These are phyloP conservation scores for Lates calcarifer DNA, from an alignment of 2,113 vertebrate species.

Conservation along the genomic window DNA sequence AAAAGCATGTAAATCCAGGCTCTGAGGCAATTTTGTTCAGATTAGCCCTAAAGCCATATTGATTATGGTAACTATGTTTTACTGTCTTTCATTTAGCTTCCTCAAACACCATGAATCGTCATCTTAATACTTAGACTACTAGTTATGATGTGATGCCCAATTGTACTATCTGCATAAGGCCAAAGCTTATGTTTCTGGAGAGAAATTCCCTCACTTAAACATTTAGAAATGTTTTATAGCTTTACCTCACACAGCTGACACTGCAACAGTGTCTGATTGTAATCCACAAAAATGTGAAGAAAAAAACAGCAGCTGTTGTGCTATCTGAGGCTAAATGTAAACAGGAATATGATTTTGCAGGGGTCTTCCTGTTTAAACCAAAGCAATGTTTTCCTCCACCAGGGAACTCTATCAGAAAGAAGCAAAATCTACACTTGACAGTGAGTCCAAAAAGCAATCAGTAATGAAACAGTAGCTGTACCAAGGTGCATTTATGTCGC, in stretches of 20 bases:
- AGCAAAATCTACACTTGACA: neutral
- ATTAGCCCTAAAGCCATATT: neutral
- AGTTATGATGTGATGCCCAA: neutral
- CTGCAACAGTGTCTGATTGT: neutral
- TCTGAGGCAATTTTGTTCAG: neutral
- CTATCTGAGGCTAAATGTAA: neutral
- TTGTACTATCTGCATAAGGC: neutral
- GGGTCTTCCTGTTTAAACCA: slow-evolving; percentile 11
- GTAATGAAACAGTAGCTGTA: neutral
- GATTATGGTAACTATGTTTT: neutral
- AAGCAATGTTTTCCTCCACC: neutral
- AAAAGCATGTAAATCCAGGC: neutral
- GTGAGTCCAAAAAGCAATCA: neutral
- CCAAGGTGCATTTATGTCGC: neutral
- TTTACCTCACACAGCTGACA: neutral
- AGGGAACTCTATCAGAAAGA: neutral
- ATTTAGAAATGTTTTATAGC: neutral
- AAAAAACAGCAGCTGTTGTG: slow-evolving; percentile 26
- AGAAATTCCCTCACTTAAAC: neutral
- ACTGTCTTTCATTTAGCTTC: neutral
- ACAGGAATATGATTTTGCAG: slow-evolving; percentile 11
- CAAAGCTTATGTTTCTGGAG: neutral
- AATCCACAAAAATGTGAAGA: slow-evolving; percentile 16
- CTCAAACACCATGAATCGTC: neutral
- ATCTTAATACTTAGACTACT: neutral